phyloP scores from a whole-genome alignment of 2,113 vertebrate genomes.

The Nothocercus julius region DNA sequence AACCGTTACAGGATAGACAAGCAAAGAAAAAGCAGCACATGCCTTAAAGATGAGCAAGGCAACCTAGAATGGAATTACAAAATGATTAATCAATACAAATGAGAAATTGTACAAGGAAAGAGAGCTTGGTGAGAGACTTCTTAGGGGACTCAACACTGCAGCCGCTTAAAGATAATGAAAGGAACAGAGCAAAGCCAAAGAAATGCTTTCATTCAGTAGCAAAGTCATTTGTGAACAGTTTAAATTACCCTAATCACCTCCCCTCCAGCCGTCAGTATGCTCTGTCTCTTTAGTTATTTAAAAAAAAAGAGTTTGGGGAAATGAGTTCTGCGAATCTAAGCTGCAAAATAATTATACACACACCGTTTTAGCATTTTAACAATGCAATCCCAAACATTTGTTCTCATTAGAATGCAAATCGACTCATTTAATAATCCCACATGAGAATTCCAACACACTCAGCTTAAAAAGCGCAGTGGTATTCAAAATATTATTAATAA shows the following conservation, averaged over 20 bases:
- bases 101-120: slow-evolving; percentile 79
- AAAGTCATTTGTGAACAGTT: slow-evolving; percentile 85
- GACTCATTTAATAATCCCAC: slow-evolving; percentile 89
- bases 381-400: slow-evolving; percentile 93
- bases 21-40: slow-evolving; percentile 78
- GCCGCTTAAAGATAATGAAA: slow-evolving; percentile 82
- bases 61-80: slow-evolving; percentile 86
- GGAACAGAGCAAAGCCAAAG: slow-evolving; percentile 76
- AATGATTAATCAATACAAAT: slow-evolving; percentile 93
- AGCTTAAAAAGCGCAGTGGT: slow-evolving; percentile 82
- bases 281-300: slow-evolving; percentile 83
- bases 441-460: slow-evolving; percentile 85
- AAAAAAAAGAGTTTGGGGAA: slow-evolving; percentile 83
- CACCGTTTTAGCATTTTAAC: slow-evolving; percentile 90
- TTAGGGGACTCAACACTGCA: slow-evolving; percentile 74
- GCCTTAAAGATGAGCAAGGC: slow-evolving; percentile 87
- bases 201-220: slow-evolving; percentile 80
- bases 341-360: slow-evolving; percentile 89
- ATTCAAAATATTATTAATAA: slow-evolving; percentile 89
- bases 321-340: slow-evolving; percentile 86
- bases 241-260: slow-evolving; percentile 87
- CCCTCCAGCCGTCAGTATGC: slow-evolving; percentile 81
- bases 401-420: slow-evolving; percentile 92
- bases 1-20: slow-evolving; percentile 84
- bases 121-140: slow-evolving; percentile 80